Percentiles rank a stretch among this genome's conserved stretches.
Conservation (phyloP, 2,888 invertebrate genomes). For the Masnerella sp. region DNA sequence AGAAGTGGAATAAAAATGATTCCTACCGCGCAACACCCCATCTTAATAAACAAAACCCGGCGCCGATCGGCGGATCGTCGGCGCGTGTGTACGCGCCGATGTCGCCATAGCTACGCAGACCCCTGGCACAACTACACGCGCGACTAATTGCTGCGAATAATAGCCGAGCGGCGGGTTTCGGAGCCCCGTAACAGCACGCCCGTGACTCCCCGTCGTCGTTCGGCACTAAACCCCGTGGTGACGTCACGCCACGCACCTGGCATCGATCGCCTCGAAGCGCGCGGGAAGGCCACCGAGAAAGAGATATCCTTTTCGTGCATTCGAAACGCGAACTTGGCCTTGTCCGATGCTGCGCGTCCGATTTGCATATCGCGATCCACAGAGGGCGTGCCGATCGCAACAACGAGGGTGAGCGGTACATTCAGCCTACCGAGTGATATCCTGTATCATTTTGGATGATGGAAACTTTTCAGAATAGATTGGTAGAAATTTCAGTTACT, state of each 20-base stretch:
- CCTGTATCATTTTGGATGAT: no score
- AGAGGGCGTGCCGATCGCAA: no score
- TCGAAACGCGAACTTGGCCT: conserved; percentile 51
- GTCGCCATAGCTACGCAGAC: conserved; percentile 46
- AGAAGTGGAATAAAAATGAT: no score
- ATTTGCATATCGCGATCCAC: conserved; percentile 44
- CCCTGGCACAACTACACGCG: conserved; percentile 34
- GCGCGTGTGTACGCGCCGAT: conserved; percentile 8
- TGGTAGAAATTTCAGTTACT: no score
- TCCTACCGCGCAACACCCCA: no score
- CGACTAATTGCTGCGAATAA: conserved; percentile 46
- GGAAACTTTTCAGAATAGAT: no score
- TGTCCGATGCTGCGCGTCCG: conserved; percentile 16
- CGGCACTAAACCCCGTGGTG: conserved; percentile 41
- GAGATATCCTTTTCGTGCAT: background rate
- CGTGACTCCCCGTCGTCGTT: conserved; percentile 29
- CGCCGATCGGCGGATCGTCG: background rate
- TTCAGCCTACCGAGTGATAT: no score
- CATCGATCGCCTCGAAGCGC: conserved; percentile 34
- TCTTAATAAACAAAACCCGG: conserved; percentile 14
- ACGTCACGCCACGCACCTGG: conserved; percentile 55
- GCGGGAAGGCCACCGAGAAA: conserved; percentile 16
- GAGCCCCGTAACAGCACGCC: conserved; percentile 49
- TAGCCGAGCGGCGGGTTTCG: conserved; percentile 25
- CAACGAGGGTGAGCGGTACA: no score